Percentiles rank a stretch among this genome's conserved stretches.
These are phyloP conservation scores for Ecdyonurus torrentis DNA, from an alignment of 2,888 invertebrate genomes.

Conservation along the genomic window DNA sequence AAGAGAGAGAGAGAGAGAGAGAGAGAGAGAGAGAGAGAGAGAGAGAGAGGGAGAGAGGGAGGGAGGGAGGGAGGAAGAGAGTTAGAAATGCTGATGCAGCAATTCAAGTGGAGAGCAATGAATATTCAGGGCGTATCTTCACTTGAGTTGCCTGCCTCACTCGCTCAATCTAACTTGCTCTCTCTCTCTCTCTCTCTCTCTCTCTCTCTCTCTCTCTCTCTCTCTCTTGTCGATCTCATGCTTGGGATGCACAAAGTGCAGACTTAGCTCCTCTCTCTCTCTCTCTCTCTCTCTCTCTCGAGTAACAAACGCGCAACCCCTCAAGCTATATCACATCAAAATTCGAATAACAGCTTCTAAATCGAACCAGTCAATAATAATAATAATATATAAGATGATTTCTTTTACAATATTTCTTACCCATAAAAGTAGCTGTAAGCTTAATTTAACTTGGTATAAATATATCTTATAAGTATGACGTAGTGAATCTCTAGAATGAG, in stretches of 20 bases:
- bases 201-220: background rate
- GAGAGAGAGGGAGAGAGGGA: background rate
- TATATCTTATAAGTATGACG: too few relatives aligned
- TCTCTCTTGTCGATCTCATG: background rate
- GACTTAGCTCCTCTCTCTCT: background rate
- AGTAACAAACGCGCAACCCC: background rate
- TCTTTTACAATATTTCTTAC: too few relatives aligned
- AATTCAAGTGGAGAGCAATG: background rate
- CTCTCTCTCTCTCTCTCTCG: background rate
- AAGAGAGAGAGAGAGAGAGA: too few relatives aligned
- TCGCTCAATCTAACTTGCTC: background rate
- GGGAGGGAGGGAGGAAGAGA: background rate
- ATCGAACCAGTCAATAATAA: background rate
- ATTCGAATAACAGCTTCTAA: background rate
- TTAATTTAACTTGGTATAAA: too few relatives aligned
- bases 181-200: background rate
- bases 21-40: too few relatives aligned
- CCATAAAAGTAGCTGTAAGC: too few relatives aligned
- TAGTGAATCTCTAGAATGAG: too few relatives aligned
- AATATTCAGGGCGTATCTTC: background rate
- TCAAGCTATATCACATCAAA: background rate
- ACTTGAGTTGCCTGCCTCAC: background rate
- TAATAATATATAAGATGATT: too few relatives aligned
- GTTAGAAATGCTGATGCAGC: background rate
- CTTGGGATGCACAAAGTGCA: background rate